Evolutionary conservation across 2,888 invertebrate genomes (phyloP).

Genomic region (Aphidius colemani): DNA sequence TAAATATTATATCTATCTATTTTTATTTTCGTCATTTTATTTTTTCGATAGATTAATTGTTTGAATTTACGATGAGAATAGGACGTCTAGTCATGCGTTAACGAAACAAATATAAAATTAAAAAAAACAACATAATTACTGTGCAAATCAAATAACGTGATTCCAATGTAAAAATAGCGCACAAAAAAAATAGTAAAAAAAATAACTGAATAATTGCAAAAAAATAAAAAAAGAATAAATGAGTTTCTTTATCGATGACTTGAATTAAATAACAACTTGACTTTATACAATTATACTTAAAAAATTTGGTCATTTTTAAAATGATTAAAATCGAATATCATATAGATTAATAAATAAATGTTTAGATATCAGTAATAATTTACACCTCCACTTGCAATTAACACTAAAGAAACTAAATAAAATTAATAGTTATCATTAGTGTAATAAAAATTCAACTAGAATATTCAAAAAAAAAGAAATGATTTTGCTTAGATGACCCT

Average conservation of each 20-base stretch:
- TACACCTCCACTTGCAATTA: conserved; percentile 11
- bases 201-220: neutral
- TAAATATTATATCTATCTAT: neutral
- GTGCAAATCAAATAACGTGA: neutral
- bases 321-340: conserved; percentile 18
- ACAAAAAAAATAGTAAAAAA: conserved; percentile 7
- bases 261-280: no score
- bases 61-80: conserved; percentile 1
- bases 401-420: no score
- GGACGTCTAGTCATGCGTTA: conserved; percentile 7
- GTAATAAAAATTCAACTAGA: neutral
- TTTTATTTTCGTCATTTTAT: neutral
- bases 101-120: neutral
- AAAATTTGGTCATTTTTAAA: conserved; percentile 28
- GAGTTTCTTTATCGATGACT: no score
- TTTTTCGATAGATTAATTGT: neutral
- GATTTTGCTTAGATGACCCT: neutral
- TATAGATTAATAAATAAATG: conserved; percentile 25
- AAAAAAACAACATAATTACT: neutral
- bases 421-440: neutral
- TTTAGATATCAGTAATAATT: conserved; percentile 26
- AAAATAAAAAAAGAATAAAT: no score
- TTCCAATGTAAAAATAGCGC: conserved; percentile 8
- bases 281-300: no score
- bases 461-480: neutral